Conservation (phyloP, 2,888 invertebrate genomes). For the Pseudococcus viburni region DNA sequence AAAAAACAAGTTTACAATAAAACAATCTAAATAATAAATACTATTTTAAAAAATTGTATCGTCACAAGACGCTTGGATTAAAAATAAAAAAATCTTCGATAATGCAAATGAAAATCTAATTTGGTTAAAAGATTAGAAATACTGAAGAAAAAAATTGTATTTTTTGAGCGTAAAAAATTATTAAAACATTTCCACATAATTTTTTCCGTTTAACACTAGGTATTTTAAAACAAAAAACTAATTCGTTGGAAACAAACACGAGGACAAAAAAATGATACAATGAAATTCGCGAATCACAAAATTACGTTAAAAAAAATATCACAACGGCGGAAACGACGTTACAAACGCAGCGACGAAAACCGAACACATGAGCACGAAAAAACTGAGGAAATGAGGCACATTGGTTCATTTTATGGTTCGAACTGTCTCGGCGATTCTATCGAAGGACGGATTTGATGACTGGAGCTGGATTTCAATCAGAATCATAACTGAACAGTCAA, state of each 20-base stretch:
- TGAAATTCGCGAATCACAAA: not conserved
- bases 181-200: not conserved
- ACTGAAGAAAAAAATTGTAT: not conserved
- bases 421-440: not conserved
- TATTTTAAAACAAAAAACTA: not conserved
- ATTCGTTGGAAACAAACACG: not conserved
- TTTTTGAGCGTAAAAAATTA: not conserved
- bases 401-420: not conserved
- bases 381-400: not conserved
- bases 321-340: not conserved
- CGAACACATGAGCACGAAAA: not conserved
- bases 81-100: not conserved
- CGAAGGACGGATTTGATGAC: too few relatives aligned
- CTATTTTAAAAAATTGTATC: not conserved
- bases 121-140: not conserved
- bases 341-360: not conserved
- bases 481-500: not conserved
- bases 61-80: not conserved
- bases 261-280: not conserved
- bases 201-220: not conserved
- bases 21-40: not conserved
- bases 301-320: not conserved
- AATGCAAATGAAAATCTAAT: not conserved
- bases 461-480: not conserved
- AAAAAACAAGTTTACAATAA: not conserved